Evolutionary conservation across 2,888 invertebrate species (phyloP).

Genomic region (Coronaproctus castanopsis): DNA sequence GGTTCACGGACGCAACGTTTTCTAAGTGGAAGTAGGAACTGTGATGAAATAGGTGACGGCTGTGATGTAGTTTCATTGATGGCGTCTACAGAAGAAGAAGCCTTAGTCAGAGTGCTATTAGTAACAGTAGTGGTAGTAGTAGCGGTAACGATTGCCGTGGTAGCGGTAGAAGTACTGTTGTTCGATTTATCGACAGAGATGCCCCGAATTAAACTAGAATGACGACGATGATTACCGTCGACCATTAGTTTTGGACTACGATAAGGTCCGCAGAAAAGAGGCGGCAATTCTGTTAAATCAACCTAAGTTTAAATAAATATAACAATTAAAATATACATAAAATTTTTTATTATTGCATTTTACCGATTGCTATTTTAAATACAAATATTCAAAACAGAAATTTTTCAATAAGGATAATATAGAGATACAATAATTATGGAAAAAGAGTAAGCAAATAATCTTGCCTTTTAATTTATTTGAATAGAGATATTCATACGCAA

Average conservation of each 20-base stretch:
- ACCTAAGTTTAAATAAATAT: no score
- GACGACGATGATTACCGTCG: slow-evolving; percentile 38
- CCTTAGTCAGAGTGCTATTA: not conserved
- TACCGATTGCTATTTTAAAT: no score
- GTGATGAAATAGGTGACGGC: slow-evolving; percentile 11
- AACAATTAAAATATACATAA: slow-evolving; percentile 10
- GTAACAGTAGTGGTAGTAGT: not conserved
- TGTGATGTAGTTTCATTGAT: slow-evolving; percentile 9
- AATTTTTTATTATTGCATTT: not conserved
- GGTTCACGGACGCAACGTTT: slow-evolving; percentile 13
- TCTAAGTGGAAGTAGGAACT: slow-evolving; percentile 14
- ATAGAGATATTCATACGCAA: no score
- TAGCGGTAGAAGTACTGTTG: no score
- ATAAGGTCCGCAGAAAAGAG: slow-evolving; percentile 55
- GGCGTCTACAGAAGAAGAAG: not conserved
- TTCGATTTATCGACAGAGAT: slow-evolving; percentile 30
- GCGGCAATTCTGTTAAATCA: slow-evolving; percentile 52
- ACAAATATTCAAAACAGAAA: no score
- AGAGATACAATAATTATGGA: no score
- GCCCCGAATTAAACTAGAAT: slow-evolving; percentile 41
- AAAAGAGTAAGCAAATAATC: no score
- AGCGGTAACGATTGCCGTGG: slow-evolving; percentile 1
- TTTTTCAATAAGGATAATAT: no score
- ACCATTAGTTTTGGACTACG: slow-evolving; percentile 54
- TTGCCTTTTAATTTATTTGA: no score